These are phyloP conservation scores for Megalopta genalis DNA, from an alignment of 1,140 invertebrate genomes.

Conservation along the genomic window DNA sequence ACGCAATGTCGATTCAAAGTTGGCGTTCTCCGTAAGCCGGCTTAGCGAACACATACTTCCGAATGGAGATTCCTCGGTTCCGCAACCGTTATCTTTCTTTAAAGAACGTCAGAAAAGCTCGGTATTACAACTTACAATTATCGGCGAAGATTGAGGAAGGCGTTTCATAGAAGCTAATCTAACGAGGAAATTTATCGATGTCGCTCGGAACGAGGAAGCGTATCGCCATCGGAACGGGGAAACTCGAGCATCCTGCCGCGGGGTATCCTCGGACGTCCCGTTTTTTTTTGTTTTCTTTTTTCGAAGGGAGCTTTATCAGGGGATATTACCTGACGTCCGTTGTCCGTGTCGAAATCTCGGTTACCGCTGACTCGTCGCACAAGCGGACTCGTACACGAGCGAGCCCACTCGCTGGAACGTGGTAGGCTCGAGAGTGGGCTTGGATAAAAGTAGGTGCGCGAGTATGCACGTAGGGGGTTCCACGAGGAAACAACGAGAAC, in stretches of 20 bases:
- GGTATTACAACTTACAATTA: no score
- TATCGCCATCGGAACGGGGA: no score
- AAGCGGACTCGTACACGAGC: conserved; percentile 39
- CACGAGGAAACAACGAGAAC: conserved; percentile 57
- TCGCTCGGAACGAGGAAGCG: no score
- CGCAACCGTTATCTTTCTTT: no score
- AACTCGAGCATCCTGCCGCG: background rate
- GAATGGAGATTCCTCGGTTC: background rate
- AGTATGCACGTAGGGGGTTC: conserved; percentile 60
- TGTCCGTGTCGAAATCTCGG: conserved; percentile 70
- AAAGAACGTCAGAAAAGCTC: no score
- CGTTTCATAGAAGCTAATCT: no score
- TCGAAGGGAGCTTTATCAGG: conserved; percentile 60
- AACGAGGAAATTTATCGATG: no score
- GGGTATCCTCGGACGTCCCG: background rate
- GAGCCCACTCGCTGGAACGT: conserved; percentile 34
- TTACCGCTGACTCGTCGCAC: conserved; percentile 67
- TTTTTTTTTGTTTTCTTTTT: no score
- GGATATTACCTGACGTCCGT: conserved; percentile 64
- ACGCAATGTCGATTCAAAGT: conserved; percentile 18
- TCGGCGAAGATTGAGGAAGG: no score
- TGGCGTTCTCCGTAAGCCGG: background rate
- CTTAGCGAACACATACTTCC: background rate
- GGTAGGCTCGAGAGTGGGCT: conserved; percentile 47
- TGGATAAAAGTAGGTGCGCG: conserved; percentile 55